These are phyloP conservation scores for Heteromurus nitidus DNA, from an alignment of 2,888 invertebrate genomes.

Conservation along the genomic window DNA sequence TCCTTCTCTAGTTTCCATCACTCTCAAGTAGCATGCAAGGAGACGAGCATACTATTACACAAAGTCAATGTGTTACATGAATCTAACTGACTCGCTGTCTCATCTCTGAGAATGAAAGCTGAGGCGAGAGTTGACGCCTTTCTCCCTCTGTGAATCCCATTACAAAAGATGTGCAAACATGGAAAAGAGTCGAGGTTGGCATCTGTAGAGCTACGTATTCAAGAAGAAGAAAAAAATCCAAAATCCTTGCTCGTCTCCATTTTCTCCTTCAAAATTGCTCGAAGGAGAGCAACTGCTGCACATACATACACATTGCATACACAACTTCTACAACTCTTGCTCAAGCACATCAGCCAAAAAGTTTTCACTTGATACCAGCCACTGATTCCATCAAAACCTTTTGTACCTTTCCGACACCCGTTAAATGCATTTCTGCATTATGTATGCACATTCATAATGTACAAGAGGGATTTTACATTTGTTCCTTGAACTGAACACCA, in stretches of 20 bases:
- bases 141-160: slow-evolving; percentile 39
- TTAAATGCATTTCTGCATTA: slow-evolving; percentile 2
- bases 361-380: slow-evolving; percentile 36
- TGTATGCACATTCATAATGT: slow-evolving; percentile 41
- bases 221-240: not conserved
- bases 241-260: not conserved
- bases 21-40: not conserved
- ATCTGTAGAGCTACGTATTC: not conserved
- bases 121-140: slow-evolving; percentile 34
- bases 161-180: slow-evolving; percentile 27
- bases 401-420: slow-evolving; percentile 11
- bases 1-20: not conserved
- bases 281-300: too few species aligned
- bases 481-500: too few species aligned
- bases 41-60: not conserved
- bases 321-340: too few species aligned
- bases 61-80: not conserved
- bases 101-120: slow-evolving; percentile 44
- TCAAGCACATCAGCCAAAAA: slow-evolving; percentile 5
- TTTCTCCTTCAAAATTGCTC: not conserved
- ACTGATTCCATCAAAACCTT: slow-evolving; percentile 20
- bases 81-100: slow-evolving; percentile 51
- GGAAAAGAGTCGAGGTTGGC: not conserved
- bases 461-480: slow-evolving; percentile 7
- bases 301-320: not conserved